These are phyloP conservation scores for Chionodraco myersi DNA, from an alignment of 2,113 vertebrate species.

Conservation along the genomic window DNA sequence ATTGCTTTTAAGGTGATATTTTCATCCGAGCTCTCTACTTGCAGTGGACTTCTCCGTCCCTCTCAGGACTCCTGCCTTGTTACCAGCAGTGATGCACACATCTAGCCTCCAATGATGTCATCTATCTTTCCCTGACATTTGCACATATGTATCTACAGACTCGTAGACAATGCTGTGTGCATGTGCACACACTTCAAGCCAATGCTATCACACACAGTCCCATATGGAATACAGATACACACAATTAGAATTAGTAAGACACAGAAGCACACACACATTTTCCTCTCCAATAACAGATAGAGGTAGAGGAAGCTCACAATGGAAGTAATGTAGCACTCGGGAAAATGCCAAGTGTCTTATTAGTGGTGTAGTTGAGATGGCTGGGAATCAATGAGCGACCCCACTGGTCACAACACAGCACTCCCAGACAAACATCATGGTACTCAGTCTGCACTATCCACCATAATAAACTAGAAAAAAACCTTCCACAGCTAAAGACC, in stretches of 20 bases:
- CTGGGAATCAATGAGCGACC: slow-evolving; percentile 78
- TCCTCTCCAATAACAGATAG: slow-evolving; percentile 48
- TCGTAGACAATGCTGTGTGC: slow-evolving; percentile 37
- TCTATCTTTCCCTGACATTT: slow-evolving; percentile 46
- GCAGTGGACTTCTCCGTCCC: neutral
- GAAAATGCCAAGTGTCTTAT: slow-evolving; percentile 85
- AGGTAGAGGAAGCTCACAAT: slow-evolving; percentile 58
- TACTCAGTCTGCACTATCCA: slow-evolving; percentile 69
- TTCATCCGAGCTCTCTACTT: slow-evolving; percentile 35
- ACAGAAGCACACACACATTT: slow-evolving; percentile 22
- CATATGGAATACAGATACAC: slow-evolving; percentile 13
- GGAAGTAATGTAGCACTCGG: slow-evolving; percentile 67
- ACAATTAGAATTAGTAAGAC: neutral
- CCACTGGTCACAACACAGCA: slow-evolving; percentile 70
- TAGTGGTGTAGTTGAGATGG: slow-evolving; percentile 77
- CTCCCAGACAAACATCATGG: slow-evolving; percentile 72
- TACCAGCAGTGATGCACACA: slow-evolving; percentile 14
- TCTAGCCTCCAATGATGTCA: slow-evolving; percentile 20
- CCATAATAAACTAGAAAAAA: slow-evolving; percentile 66
- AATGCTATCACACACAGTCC: slow-evolving; percentile 35
- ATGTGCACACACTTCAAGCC: slow-evolving; percentile 17
- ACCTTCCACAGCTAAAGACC: slow-evolving; percentile 51
- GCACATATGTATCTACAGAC: slow-evolving; percentile 34
- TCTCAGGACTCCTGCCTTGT: slow-evolving; percentile 16
- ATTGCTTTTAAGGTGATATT: slow-evolving; percentile 52